Base-by-base conservation (phyloP, 2,797 vertebrate species). In the Loriculus beryllinus region DNA sequence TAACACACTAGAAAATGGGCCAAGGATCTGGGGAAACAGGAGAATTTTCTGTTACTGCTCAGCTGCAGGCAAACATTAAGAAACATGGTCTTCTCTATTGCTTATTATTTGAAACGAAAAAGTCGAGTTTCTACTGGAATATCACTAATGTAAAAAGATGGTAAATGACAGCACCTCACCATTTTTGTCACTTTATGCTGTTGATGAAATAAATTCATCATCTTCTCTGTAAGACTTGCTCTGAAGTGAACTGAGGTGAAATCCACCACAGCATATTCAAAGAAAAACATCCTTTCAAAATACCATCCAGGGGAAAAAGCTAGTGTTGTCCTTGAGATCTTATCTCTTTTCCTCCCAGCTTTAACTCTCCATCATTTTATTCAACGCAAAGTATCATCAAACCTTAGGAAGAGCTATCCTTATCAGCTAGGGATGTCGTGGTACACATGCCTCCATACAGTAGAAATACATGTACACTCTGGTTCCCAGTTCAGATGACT, bases 371-470 rank as follows among this genome's bases (percentile, higher is more conserved):
- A 33, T 28, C 43, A 3, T 67, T 59, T 79, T 42, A 72, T 76
- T 91, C 76, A 82, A 82, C 87, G 64, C 48, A 49, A 57, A 86
- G 72, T 33, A 84, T 64, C 93, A 86, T 18, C 63, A 70, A 52
- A 9, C 39, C 84, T 48, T 37, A 49, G 75, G 90, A 84, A 56
- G 54, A 85, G 65, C 43, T 49, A 18, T 59, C 60, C 65, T 77
- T 87, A 59, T 45, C 72, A 69, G 63, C 47, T n/a, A 8, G 60
- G 80, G 54, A 89, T 89, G 18, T 57, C 0, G 0, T 9, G 68
- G 49, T 25, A 23, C 12, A 1, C 3, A 12, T 59, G 54, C 42
- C 69, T 79, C 84, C 21, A 7, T 12, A 12, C 0, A 1, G 47
- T 35, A 9, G 14, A 47, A 79, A 62, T 22, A 35, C 23, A 8